Evolutionary conservation across 2,888 invertebrate genomes (phyloP), one percentile per base, ranked within the genome.

Genomic region (Timema podura): DNA sequence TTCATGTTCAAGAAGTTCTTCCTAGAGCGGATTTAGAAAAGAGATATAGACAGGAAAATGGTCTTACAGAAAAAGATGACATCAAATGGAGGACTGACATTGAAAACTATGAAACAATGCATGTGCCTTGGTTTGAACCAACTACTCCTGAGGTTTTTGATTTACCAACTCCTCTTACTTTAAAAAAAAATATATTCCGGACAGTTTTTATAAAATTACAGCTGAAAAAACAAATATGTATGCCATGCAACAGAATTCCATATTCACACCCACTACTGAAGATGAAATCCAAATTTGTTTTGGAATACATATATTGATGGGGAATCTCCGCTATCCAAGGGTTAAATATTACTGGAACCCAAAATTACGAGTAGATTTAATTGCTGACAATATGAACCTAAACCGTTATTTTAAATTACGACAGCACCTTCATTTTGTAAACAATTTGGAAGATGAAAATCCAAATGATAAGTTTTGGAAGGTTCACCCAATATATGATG

Each of bases 401-500:
- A 61, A 61, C 16, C 49, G 72, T 64, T 76, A 75, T 67, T 76
- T 72, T 67, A 57, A 74, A 67, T 64, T 74, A 45, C 68, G 74
- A 59, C 69, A 70, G 59, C 59, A 70, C 71, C 68, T 76, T 8
- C 76, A 76, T 68, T 65, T 75, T 49, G 73, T 76, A 11, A 71
- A 75, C 69, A 76, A 74, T 64, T 46, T 73, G 54, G 69, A 69
- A 51, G 73, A 65, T 48, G n/a, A 30, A 46, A 51, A 59, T 46
- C 69, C 68, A 68, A 73, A 59, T 16, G 75, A 76, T 57, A 68
- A 68, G 54, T 71, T 76, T 5, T 76, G 61, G 64, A 77, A 76
- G 70, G 74, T 77, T 13, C 71, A 74, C 57, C 76, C 76, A 61
- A 47, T 77, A 46, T 71, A 69, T 67, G 72, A 74, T 64, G 44